Conservation (phyloP, 2,113 vertebrate genomes). For the Pseudorasbora parva region DNA sequence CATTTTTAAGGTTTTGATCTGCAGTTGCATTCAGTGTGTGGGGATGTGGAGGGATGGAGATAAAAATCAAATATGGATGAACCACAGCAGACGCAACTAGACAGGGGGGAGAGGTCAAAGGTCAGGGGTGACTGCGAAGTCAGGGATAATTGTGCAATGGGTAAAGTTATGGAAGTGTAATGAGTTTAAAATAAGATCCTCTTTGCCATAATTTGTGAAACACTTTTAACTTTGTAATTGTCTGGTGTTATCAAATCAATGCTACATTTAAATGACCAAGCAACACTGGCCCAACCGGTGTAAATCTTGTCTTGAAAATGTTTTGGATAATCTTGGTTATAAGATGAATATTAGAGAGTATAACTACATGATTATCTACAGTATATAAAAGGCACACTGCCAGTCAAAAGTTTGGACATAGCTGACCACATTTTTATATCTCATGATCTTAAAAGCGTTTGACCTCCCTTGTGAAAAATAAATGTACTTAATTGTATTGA, state of each 20-base stretch:
- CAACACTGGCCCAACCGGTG: background rate
- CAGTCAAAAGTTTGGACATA: background rate
- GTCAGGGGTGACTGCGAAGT: background rate
- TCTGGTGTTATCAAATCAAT: background rate
- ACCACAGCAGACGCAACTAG: constrained; percentile 23
- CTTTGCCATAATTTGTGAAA: background rate
- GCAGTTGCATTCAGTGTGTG: constrained; percentile 37
- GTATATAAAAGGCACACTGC: background rate
- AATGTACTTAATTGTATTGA: too few species aligned
- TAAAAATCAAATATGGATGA: constrained; percentile 44
- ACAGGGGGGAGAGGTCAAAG: constrained; percentile 4
- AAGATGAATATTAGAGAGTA: background rate
- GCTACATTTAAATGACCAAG: background rate
- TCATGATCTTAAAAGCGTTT: background rate
- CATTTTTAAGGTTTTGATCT: constrained; percentile 44
- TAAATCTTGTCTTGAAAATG: background rate
- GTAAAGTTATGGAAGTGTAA: background rate
- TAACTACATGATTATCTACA: background rate
- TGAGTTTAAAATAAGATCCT: background rate
- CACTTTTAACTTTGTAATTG: background rate
- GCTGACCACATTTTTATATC: background rate
- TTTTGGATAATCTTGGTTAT: background rate
- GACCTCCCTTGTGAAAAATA: too few species aligned
- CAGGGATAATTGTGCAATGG: background rate
- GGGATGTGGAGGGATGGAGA: constrained; percentile 29